Conservation (phyloP, 1,140 invertebrate species). For the Drosophila ficusphila region DNA sequence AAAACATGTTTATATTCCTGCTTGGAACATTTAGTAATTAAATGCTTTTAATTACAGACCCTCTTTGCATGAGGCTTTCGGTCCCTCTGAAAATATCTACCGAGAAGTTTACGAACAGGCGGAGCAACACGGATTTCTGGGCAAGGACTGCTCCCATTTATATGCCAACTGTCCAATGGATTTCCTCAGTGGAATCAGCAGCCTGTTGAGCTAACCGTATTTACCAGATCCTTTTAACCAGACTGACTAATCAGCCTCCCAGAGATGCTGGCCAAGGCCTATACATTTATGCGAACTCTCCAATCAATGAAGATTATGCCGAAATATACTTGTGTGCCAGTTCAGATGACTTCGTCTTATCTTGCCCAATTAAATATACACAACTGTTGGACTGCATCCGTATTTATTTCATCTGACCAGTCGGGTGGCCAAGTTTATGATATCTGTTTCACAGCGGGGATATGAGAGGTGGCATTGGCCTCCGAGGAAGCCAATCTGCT, state of each 20-base stretch:
- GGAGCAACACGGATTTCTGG: conserved; percentile 64
- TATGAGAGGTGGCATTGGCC: conserved; percentile 66
- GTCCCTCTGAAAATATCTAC: conserved; percentile 55
- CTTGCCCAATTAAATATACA: conserved; percentile 8
- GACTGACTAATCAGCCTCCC: background rate
- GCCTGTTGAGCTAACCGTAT: conserved; percentile 37
- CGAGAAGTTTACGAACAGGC: conserved; percentile 63
- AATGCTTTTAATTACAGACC: conserved; percentile 47
- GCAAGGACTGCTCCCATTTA: conserved; percentile 48
- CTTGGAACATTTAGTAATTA: background rate
- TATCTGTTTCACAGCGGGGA: conserved; percentile 62
- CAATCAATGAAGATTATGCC: background rate
- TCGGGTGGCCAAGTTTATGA: conserved; percentile 59
- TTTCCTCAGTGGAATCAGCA: conserved; percentile 60
- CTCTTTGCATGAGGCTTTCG: conserved; percentile 72
- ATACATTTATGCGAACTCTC: background rate
- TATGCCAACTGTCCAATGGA: conserved; percentile 64
- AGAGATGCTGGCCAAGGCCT: background rate
- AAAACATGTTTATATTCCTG: background rate
- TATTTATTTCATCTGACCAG: conserved; percentile 71
- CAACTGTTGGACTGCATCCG: background rate
- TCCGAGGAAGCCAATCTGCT: conserved; percentile 64
- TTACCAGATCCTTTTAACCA: background rate
- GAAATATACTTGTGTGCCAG: background rate
- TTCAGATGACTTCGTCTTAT: background rate